Base-by-base conservation (phyloP, 2,888 invertebrate species). In the Gerris lacustris region DNA sequence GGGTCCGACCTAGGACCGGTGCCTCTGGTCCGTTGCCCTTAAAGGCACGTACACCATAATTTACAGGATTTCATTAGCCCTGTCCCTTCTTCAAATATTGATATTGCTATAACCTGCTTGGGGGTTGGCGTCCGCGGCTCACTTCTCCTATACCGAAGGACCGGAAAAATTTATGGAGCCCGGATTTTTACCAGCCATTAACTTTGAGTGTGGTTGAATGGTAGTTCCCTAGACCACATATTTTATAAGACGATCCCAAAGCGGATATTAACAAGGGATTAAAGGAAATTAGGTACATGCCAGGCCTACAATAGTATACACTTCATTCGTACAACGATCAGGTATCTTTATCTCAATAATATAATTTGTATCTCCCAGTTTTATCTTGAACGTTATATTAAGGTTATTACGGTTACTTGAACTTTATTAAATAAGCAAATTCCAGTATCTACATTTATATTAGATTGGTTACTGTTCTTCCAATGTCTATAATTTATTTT, bases 61-160 rank as follows among this genome's bases (percentile, higher is more conserved):
- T 55, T 55, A 55, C 55, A 15, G 55, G 55, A 55, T 55, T 55
- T 55, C 55, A 55, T 55, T 55, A 55, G 55, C 55, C 55, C 55
- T 55, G 55, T 55, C 55, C 55, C 55, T 55, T 55, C 11, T 15
- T 55, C 55, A 55, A 55, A 55, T 55, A 55, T 55, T 55, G 55
- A 55, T 55, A 55, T 55, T 55, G 2, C 4, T 47, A 47, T 15
- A 55, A 55, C 55, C 55, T 55, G 55, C 2, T 15, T 55, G 9
- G 55, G 31, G 9, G 55, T 55, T 55, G 55, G 9, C 2, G 55
- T 31, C 31, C 31, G 31, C 31, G 31, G 31, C 31, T 31, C 31
- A 31, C 31, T 31, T 31, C 31, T 11, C 55, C 55, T 55, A 55
- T 11, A 9, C 55, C 15, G 9, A 55, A 55, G 55, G 15, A 15